Evolutionary conservation across 53 echinoderm and acorn worm species (phyloP).

Genomic region (Zoroaster sp.): DNA sequence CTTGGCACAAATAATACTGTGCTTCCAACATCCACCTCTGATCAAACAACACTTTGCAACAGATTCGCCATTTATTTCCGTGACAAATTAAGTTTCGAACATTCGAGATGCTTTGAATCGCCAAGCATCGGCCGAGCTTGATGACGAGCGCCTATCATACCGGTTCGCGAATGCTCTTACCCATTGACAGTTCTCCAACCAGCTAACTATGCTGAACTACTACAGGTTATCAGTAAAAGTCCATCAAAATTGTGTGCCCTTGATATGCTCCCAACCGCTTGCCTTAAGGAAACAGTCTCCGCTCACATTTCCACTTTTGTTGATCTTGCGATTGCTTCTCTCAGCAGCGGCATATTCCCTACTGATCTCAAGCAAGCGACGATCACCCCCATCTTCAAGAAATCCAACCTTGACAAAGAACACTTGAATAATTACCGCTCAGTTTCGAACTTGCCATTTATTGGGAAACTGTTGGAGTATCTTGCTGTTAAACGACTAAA

Average conservation of each 20-base stretch:
- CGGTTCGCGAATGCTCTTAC: background rate
- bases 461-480: background rate
- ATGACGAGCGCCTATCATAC: background rate
- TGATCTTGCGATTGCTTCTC: background rate
- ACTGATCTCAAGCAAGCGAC: background rate
- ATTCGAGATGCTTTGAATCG: too few species aligned
- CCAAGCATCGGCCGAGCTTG: background rate
- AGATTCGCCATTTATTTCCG: too few species aligned
- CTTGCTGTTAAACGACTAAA: background rate
- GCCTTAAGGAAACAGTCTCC: background rate
- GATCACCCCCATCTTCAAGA: background rate
- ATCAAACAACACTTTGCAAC: background rate
- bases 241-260: background rate
- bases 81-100: too few species aligned
- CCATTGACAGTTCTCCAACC: background rate
- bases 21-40: background rate
- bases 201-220: background rate
- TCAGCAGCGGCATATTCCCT: background rate
- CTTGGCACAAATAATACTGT: background rate
- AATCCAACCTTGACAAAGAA: background rate
- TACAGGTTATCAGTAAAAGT: background rate
- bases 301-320: background rate
- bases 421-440: background rate
- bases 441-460: background rate
- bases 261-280: background rate